Evolutionary conservation across 2,888 invertebrate species (phyloP).

Genomic region (Anoplius nigerrimus): DNA sequence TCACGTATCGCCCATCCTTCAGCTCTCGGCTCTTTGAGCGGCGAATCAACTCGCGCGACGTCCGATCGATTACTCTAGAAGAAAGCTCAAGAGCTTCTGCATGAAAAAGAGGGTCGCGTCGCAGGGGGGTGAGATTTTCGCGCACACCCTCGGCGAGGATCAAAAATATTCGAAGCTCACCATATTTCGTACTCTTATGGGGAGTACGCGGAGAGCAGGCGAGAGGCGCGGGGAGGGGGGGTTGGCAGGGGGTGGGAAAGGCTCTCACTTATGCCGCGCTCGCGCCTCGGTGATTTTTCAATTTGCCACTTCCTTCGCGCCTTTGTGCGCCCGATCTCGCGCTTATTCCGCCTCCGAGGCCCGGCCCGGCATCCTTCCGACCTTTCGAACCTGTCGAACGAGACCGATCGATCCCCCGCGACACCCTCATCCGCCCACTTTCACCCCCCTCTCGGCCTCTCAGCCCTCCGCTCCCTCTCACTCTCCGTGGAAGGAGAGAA

Average conservation of each 20-base stretch:
- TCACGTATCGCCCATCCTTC: no score
- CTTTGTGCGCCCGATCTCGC: conserved; percentile 36
- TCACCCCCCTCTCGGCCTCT: conserved; percentile 1
- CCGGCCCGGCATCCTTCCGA: conserved; percentile 33
- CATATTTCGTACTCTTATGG: no score
- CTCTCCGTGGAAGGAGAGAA: background rate
- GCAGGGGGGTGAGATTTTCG: background rate
- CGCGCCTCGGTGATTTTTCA: conserved; percentile 45
- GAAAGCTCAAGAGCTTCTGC: background rate
- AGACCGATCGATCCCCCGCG: conserved; percentile 6
- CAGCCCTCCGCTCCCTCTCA: background rate
- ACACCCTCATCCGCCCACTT: background rate
- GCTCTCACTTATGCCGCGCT: conserved; percentile 23
- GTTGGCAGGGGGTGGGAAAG: background rate
- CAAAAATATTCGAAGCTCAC: no score
- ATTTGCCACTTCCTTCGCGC: conserved; percentile 45
- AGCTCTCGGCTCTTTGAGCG: background rate
- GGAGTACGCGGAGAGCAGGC: background rate
- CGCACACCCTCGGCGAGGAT: no score
- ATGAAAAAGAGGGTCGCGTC: background rate
- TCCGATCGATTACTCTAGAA: conserved; percentile 1
- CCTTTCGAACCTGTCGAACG: conserved; percentile 1
- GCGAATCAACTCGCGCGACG: conserved; percentile 15
- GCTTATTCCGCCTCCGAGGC: conserved; percentile 26
- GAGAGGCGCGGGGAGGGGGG: background rate